Conservation (phyloP, 2,888 invertebrate species). For the Seira ritae region DNA sequence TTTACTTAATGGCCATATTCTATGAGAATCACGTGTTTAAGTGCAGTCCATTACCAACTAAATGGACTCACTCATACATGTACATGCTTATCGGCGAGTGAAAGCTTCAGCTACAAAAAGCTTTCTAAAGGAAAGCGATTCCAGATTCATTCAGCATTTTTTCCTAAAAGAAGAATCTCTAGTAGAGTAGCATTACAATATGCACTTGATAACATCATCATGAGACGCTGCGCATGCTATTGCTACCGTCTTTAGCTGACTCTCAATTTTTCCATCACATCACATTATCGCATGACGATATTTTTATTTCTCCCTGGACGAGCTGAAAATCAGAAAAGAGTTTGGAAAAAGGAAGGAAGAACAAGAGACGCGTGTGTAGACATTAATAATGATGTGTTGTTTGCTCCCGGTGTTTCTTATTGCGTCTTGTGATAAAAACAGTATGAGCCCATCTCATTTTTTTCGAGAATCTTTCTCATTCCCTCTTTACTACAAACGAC, state of each 20-base stretch:
- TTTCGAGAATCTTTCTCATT: not conserved
- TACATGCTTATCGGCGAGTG: not conserved
- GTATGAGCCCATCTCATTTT: conserved; percentile 17
- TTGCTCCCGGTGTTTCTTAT: conserved; percentile 23
- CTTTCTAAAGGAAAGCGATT: not conserved
- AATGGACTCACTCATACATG: not conserved
- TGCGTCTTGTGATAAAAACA: conserved; percentile 23
- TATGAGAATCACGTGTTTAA: conserved; percentile 24
- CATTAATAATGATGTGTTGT: conserved; percentile 23
- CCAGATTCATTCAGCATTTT: not conserved
- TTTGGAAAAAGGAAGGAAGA: not conserved
- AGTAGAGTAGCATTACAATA: not conserved
- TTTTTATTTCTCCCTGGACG: conserved; percentile 20
- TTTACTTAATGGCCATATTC: conserved; percentile 20
- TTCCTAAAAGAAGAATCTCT: not conserved
- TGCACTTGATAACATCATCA: conserved; percentile 12
- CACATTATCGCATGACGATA: not conserved
- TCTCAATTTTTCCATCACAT: conserved; percentile 14
- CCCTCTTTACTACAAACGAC: not conserved
- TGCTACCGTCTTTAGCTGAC: not conserved
- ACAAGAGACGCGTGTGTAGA: conserved; percentile 1
- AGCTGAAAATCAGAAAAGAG: not conserved
- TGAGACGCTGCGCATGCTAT: not conserved
- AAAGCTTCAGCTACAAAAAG: not conserved
- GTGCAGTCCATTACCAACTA: conserved; percentile 18